These are phyloP conservation scores for Lepidostoma basale DNA, from an alignment of 1,140 invertebrate species.

Conservation along the genomic window DNA sequence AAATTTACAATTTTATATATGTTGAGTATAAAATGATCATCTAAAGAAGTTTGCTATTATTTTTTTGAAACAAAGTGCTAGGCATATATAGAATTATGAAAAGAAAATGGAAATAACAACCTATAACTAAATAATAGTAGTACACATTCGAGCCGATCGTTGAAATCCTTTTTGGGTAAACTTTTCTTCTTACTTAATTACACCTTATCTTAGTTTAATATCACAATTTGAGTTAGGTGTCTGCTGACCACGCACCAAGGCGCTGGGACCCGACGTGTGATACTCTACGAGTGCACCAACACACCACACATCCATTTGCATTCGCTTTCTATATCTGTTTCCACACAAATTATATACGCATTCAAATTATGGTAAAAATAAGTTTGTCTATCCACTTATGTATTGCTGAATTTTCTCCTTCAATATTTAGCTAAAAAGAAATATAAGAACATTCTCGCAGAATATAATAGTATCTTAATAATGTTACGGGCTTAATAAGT, in stretches of 20 bases:
- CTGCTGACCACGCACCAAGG: constrained; percentile 14
- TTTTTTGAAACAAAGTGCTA: constrained; percentile 22
- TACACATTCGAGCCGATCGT: not conserved
- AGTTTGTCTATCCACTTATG: too few species aligned
- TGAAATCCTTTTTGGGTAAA: constrained; percentile 17
- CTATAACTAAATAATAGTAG: constrained; percentile 21
- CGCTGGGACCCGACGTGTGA: not conserved
- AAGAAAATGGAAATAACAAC: not conserved
- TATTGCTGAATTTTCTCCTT: too few species aligned
- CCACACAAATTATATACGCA: not conserved
- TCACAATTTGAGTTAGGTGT: constrained; percentile 46
- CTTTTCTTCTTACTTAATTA: not conserved
- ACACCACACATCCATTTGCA: not conserved
- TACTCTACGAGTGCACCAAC: constrained; percentile 12
- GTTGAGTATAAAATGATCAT: too few species aligned
- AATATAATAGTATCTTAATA: constrained; percentile 17
- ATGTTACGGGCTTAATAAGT: constrained; percentile 23
- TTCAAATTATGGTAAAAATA: not conserved
- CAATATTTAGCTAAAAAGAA: too few species aligned
- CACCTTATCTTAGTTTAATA: constrained; percentile 36
- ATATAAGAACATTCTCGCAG: too few species aligned
- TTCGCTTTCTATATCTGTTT: not conserved
- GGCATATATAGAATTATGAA: constrained; percentile 23
- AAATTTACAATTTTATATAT: too few species aligned
- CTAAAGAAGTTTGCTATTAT: constrained; percentile 1